These are phyloP conservation scores for Sclerodermus sp. DNA, from an alignment of 2,888 invertebrate species.

Conservation along the genomic window DNA sequence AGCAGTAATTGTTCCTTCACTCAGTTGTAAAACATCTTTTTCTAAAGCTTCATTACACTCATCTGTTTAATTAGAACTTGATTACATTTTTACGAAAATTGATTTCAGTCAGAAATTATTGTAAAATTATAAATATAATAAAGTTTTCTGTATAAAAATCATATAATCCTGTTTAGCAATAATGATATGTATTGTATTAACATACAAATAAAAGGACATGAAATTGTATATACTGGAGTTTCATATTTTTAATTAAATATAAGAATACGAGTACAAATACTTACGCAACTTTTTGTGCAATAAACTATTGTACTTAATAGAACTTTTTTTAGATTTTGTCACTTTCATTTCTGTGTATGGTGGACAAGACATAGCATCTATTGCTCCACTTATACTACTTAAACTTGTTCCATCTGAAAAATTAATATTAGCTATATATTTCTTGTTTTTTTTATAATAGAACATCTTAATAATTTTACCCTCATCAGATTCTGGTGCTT, in stretches of 20 bases:
- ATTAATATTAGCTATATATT: no score
- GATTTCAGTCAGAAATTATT: constrained; percentile 5
- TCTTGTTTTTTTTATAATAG: no score
- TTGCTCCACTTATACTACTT: constrained; percentile 46
- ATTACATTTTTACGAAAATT: constrained; percentile 9
- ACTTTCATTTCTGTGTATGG: constrained; percentile 41
- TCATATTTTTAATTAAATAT: background rate
- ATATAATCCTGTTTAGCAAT: constrained; percentile 34
- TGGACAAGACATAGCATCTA: constrained; percentile 47
- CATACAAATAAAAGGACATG: constrained; percentile 33
- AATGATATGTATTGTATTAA: constrained; percentile 31
- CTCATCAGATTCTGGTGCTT: constrained; percentile 54
- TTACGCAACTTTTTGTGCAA: constrained; percentile 53
- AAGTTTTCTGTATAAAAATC: constrained; percentile 28
- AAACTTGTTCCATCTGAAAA: constrained; percentile 44
- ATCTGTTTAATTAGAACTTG: background rate
- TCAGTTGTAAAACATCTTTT: constrained; percentile 42
- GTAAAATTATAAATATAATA: constrained; percentile 16
- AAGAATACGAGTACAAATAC: no score
- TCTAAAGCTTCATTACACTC: constrained; percentile 53
- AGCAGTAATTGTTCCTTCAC: constrained; percentile 38
- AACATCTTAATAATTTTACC: constrained; percentile 28
- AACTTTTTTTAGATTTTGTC: constrained; percentile 40
- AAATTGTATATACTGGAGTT: background rate
- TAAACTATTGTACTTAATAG: constrained; percentile 53